phyloP scores from a whole-genome alignment of 2,888 invertebrate genomes.

The Diplolepis rosae region DNA sequence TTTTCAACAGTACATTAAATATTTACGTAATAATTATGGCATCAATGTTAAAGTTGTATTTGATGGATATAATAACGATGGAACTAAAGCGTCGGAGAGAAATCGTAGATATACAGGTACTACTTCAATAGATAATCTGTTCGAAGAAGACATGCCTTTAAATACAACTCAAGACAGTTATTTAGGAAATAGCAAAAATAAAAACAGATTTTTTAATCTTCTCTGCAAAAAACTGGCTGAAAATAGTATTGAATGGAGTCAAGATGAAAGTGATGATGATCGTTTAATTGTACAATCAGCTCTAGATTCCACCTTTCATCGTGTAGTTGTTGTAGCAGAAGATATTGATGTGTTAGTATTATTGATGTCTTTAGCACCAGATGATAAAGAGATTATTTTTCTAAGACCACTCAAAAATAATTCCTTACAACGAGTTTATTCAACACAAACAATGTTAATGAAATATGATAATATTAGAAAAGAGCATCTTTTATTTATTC shows the following conservation, averaged over 20 bases:
- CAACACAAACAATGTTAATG: too few species aligned
- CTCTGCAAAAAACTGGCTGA: background rate
- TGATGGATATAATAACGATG: background rate
- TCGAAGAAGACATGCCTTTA: background rate
- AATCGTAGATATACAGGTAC: background rate
- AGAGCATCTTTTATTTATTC: too few species aligned
- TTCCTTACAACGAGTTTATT: too few species aligned
- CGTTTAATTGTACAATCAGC: background rate
- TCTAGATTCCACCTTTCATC: too few species aligned
- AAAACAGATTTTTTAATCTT: background rate
- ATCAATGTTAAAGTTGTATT: background rate
- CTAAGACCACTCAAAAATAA: too few species aligned
- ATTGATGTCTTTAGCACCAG: too few species aligned
- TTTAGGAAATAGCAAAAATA: background rate
- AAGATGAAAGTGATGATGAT: background rate
- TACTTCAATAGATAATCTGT: background rate
- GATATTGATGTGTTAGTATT: too few species aligned
- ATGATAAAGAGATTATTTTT: too few species aligned
- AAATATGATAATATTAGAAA: too few species aligned
- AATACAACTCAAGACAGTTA: background rate
- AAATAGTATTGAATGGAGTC: background rate
- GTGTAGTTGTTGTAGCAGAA: too few species aligned
- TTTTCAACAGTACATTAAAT: slow-evolving; percentile 28
- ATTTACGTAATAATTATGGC: background rate
- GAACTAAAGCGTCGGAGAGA: background rate